Base-by-base conservation (phyloP, 2,797 vertebrate genomes). In the Brachyalestes nurse region DNA sequence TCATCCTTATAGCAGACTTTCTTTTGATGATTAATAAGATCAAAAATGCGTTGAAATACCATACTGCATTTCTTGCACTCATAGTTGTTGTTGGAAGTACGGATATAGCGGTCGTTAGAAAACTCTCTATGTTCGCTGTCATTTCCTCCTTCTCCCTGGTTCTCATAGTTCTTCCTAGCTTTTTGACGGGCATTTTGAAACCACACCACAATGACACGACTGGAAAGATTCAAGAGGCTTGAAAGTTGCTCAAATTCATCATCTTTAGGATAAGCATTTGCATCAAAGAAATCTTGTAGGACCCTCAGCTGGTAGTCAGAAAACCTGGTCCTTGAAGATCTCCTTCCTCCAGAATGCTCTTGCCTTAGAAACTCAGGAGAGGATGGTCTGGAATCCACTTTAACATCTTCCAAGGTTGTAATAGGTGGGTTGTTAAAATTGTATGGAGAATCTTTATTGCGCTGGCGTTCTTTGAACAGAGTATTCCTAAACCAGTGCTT, bases 401-500 rank as follows among this genome's bases (percentile, higher is more conserved):
- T 97, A 78, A 96, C 88, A 57, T 98, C 97, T 69, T 98, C 97
- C 86, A 99, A 91, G 62, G 95, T 96, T 82, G 95, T 98, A 74
- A 96, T 96, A 40, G 98, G 98, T 38, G 98, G 98, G 60, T 98
- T 99, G 89, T 96, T 99, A 91, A 99, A 99, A 89, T 99, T 99
- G 87, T 99, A 99, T 0, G 98, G 98, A 9, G 98, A 99, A 91
- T 99, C 98, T 88, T 99, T 99, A 92, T 99, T 99, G 80, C 98
- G 95, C 74, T 99, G 98, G 47, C 98, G 96, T 88, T 99, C 98
- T 89, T 99, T 99, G 89, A 99, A 99, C 40, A 99, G 93, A 0
- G 98, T 99, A 88, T 99, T 99, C 85, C 98, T 95, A 90, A 99
- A 99, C 98, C 98, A 99, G 91, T 99, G 98, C 91, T 99, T 99